These are phyloP conservation scores for Collichthys lucidus DNA, from an alignment of 2,113 vertebrate species.

Conservation along the genomic window DNA sequence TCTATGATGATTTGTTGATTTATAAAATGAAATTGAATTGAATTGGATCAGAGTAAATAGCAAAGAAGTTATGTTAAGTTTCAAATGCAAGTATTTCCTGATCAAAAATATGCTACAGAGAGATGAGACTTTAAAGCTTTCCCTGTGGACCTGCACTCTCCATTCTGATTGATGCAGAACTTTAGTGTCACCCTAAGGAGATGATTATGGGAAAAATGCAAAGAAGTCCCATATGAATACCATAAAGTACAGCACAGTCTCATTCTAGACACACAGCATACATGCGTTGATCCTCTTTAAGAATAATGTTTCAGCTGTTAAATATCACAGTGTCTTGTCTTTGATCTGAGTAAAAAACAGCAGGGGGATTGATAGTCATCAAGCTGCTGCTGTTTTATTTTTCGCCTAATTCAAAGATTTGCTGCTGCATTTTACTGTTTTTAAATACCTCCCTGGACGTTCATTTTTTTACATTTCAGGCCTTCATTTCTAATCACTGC, in stretches of 20 bases:
- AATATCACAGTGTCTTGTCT: conserved; percentile 34
- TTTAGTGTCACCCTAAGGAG: conserved; percentile 2
- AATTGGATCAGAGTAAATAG: not conserved
- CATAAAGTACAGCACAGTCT: conserved; percentile 15
- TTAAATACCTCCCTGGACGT: conserved; percentile 24
- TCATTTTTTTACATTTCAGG: conserved; percentile 24
- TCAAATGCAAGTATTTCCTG: not conserved
- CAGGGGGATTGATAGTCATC: conserved; percentile 30
- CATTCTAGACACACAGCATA: conserved; percentile 7
- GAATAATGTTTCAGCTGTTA: conserved; percentile 28
- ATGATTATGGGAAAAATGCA: not conserved
- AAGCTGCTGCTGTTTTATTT: not conserved
- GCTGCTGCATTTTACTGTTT: conserved; percentile 53
- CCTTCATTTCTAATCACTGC: conserved; percentile 67
- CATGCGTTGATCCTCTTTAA: conserved; percentile 40
- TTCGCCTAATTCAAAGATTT: conserved; percentile 31
- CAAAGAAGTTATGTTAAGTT: not conserved
- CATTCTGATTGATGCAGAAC: conserved; percentile 11
- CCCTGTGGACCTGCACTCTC: conserved; percentile 2
- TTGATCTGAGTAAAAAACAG: conserved; percentile 57
- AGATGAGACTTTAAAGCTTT: conserved; percentile 5
- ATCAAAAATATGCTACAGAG: not conserved
- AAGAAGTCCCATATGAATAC: conserved; percentile 40
- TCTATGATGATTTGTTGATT: no score
- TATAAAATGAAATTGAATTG: no score